Conservation (phyloP, 1,140 invertebrate genomes). For the Apis cerana region DNA sequence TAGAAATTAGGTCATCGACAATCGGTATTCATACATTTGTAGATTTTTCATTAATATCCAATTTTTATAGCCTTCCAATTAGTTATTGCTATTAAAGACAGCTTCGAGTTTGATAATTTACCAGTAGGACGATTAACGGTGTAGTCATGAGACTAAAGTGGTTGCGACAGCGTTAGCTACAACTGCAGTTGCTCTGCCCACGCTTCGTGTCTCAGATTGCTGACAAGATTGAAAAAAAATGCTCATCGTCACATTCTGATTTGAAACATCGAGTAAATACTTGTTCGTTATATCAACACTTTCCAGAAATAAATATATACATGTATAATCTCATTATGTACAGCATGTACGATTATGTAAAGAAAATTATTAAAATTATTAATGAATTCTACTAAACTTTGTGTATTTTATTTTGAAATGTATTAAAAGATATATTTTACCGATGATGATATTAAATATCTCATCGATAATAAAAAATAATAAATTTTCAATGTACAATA, state of each 20-base stretch:
- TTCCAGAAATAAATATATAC: background rate
- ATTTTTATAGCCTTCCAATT: slow-evolving; percentile 15
- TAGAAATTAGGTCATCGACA: background rate
- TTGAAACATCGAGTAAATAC: background rate
- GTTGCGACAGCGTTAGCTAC: slow-evolving; percentile 27
- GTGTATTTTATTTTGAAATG: too few relatives aligned
- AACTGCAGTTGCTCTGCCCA: slow-evolving; percentile 24
- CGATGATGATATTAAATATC: too few relatives aligned
- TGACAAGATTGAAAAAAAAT: slow-evolving; percentile 23
- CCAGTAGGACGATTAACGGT: slow-evolving; percentile 44
- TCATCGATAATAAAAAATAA: too few relatives aligned
- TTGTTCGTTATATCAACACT: background rate
- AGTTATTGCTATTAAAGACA: background rate
- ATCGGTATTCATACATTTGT: background rate
- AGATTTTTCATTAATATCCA: background rate
- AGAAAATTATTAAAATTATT: too few relatives aligned
- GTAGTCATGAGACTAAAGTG: slow-evolving; percentile 28
- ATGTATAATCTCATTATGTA: too few relatives aligned
- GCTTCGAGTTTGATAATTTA: slow-evolving; percentile 44
- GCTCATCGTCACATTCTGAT: slow-evolving; percentile 31
- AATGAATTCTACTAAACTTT: too few relatives aligned
- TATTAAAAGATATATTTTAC: too few relatives aligned
- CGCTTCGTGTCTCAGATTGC: slow-evolving; percentile 1
- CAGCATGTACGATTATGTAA: too few relatives aligned
- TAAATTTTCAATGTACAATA: too few relatives aligned